Evolutionary conservation across 2,888 invertebrate species (phyloP).

Genomic region (Alloscopus bannaensis): DNA sequence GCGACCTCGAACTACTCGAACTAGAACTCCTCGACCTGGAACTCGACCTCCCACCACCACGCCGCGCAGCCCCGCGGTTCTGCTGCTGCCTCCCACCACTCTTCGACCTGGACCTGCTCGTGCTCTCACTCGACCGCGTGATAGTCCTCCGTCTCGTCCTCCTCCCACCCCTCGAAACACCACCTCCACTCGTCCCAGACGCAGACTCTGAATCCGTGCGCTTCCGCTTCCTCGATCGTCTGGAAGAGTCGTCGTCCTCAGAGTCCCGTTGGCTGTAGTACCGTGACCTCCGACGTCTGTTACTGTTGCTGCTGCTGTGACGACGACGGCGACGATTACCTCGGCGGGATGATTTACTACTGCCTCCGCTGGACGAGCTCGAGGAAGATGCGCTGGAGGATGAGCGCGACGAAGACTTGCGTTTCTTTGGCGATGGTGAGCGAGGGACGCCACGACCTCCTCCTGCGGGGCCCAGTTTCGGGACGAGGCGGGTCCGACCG

Average conservation of each 20-base stretch:
- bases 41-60: not conserved
- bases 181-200: not conserved
- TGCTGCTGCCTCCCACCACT: not conserved
- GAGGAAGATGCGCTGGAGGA: slow-evolving; percentile 15
- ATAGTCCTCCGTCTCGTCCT: slow-evolving; percentile 9
- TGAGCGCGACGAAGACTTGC: slow-evolving; percentile 7
- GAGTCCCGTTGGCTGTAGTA: slow-evolving; percentile 14
- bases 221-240: slow-evolving; percentile 4
- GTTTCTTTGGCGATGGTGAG: slow-evolving; percentile 1
- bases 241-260: not conserved
- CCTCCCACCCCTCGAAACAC: not conserved
- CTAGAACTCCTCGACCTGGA: slow-evolving; percentile 23
- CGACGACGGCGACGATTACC: not conserved
- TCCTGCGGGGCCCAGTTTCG: not conserved
- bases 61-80: not conserved
- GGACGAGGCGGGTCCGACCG: not conserved
- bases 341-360: not conserved
- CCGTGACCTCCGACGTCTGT: not conserved
- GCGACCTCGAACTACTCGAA: slow-evolving; percentile 1
- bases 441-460: no score
- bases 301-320: no score
- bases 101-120: not conserved
- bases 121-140: slow-evolving; percentile 2
- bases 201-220: slow-evolving; percentile 10
- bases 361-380: not conserved